Base-by-base conservation (phyloP, 2,113 vertebrate species). In the Empidonax traillii region DNA sequence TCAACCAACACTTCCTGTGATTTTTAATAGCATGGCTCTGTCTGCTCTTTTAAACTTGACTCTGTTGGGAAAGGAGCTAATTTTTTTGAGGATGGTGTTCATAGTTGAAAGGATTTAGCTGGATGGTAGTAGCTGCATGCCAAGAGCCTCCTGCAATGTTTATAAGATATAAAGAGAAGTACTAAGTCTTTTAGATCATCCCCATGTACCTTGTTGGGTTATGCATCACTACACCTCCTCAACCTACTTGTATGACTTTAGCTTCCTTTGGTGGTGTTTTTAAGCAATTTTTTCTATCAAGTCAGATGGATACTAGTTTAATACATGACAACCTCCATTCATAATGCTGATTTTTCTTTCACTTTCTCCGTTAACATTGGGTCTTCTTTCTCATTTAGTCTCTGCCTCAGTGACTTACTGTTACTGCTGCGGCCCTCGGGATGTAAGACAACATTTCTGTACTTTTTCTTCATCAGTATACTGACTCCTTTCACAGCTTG, bases 381-480 rank as follows among this genome's bases (percentile, higher is more conserved):
- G 7, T 87, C 49, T 59, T 89, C 35, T 59, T 92, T 82, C 59
- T 79, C 53, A 58, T 87, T 86, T 82, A 73, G 59, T 52, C 53
- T 90, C 76, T 89, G 79, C 61, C 67, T 37, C 44, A 74, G 74
- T 89, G 81, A 96, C 80, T 96, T 90, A 90, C 62, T 37, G 62
- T 82, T 89, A 92, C 61, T 73, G 77, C 93, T 91, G 62, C 53
- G 87, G 37, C 62, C 47, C 49, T 63, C 52, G 37, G 69, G 69
- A 65, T 58, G 15, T 39, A 68, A 89, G 78, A 85, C 53, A 93
- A 85, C n/a, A 31, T 82, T 87, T 77, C 83, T 58, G 59, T 78
- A 56, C 82, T 91, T 95, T 85, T 89, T 46, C 43, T 93, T 87
- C 85, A 82, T 87, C 73, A n/a, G 49, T 80, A 63, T 16, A 65